Conservation (phyloP, 2,888 invertebrate species). For the Petrolisthes manimaculis region DNA sequence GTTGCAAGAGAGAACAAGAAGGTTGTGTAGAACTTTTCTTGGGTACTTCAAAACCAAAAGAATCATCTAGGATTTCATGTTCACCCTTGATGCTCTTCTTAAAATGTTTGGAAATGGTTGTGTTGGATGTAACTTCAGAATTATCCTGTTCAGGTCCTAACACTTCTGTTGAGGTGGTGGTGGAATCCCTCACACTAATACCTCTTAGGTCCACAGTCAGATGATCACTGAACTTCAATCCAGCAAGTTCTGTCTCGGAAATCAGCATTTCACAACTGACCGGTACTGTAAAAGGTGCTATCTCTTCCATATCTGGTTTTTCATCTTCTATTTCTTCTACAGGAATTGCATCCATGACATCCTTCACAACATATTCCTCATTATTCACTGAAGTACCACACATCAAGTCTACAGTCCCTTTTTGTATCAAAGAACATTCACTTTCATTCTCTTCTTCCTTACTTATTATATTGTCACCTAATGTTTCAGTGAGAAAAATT, state of each 20-base stretch:
- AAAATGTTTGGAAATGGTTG: not conserved
- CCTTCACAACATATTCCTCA: too few species aligned
- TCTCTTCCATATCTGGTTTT: too few species aligned
- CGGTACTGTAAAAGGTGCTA: not conserved
- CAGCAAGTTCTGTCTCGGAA: not conserved
- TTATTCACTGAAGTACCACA: too few species aligned
- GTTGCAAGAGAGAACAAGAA: not conserved
- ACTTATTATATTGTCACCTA: not conserved
- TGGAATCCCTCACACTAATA: not conserved
- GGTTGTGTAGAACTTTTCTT: not conserved
- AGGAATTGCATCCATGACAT: too few species aligned
- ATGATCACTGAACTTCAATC: not conserved
- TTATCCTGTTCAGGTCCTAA: too few species aligned
- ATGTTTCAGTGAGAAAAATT: not conserved
- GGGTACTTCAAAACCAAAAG: not conserved
- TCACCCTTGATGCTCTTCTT: not conserved
- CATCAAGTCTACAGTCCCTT: too few species aligned
- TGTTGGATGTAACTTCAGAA: not conserved
- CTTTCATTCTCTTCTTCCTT: too few species aligned
- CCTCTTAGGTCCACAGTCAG: not conserved
- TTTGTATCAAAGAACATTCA: too few species aligned
- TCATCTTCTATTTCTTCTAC: too few species aligned
- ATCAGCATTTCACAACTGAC: not conserved
- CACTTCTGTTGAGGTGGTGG: too few species aligned
- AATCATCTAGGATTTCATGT: constrained; percentile 10